A percentile compares a stretch with the other conserved stretches of the same genome.
phyloP scores from a whole-genome alignment of 2,113 vertebrate genomes.

The Xerus inauris region DNA sequence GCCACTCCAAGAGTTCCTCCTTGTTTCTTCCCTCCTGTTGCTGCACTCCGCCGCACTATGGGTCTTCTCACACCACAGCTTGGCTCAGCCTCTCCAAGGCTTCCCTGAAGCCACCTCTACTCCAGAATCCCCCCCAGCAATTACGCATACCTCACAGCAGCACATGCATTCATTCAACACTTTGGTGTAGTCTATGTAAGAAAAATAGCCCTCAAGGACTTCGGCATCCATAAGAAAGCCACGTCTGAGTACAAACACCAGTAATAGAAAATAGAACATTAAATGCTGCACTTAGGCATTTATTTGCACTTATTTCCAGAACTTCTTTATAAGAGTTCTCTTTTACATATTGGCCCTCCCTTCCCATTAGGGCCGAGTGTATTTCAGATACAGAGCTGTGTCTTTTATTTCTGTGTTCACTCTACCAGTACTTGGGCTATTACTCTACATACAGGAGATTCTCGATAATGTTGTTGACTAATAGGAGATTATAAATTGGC shows the following conservation, averaged over 20 bases:
- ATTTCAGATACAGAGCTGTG: slow-evolving; percentile 27
- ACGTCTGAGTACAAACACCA: not conserved
- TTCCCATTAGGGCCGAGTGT: slow-evolving; percentile 16
- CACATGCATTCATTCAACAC: not conserved
- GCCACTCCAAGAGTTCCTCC: not conserved
- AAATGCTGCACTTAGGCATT: slow-evolving; percentile 34
- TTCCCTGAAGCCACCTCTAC: not conserved
- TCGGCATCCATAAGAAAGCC: not conserved
- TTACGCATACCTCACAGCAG: not conserved
- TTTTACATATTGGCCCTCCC: not conserved
- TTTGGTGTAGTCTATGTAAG: not conserved
- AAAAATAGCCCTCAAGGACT: slow-evolving; percentile 6
- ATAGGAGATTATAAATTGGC: slow-evolving; percentile 4
- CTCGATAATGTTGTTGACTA: slow-evolving; percentile 21
- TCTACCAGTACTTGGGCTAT: not conserved
- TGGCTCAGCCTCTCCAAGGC: not conserved
- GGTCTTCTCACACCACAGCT: not conserved
- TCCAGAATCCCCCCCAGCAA: not conserved
- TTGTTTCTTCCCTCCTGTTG: not conserved
- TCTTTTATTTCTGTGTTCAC: slow-evolving; percentile 32
- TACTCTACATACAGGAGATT: slow-evolving; percentile 10
- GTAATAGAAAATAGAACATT: not conserved
- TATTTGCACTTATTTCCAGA: not conserved
- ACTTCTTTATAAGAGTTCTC: not conserved
- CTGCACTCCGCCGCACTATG: not conserved